Evolutionary conservation across 2,113 vertebrate species (phyloP).

Genomic region (Orthochromis indermauri): DNA sequence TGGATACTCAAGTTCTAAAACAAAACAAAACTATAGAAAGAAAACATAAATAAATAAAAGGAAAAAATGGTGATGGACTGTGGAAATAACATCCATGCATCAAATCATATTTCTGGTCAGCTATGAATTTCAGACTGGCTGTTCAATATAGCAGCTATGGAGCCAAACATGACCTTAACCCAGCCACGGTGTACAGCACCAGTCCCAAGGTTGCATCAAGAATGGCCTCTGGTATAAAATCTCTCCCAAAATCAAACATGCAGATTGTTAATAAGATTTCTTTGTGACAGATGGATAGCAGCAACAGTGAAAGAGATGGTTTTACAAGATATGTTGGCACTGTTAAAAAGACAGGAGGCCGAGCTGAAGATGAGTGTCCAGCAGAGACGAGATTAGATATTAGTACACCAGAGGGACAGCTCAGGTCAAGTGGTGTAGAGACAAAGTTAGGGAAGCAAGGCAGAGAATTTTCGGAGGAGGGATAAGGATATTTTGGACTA

Average conservation of each 20-base stretch:
- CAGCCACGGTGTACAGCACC: not conserved
- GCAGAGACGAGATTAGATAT: not conserved
- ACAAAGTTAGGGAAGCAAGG: not conserved
- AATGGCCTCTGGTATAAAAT: not conserved
- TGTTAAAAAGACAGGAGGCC: not conserved
- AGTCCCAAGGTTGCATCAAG: not conserved
- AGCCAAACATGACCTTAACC: not conserved
- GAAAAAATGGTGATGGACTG: not conserved
- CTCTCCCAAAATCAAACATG: not conserved
- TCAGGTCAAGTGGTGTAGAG: not conserved
- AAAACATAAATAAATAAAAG: not conserved
- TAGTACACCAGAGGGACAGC: not conserved
- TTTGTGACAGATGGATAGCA: not conserved
- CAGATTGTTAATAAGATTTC: not conserved
- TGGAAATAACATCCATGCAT: not conserved
- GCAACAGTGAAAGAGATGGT: not conserved
- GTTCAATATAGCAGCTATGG: not conserved
- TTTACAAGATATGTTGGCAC: accelerated
- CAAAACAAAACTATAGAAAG: not conserved
- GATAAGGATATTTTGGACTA: not conserved
- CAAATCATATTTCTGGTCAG: not conserved
- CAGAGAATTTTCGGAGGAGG: accelerated
- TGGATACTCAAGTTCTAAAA: accelerated
- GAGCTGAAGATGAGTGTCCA: not conserved
- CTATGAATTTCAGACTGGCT: accelerated